Evolutionary conservation across 2,113 vertebrate species (phyloP).

Genomic region (Platichthys stellatus): DNA sequence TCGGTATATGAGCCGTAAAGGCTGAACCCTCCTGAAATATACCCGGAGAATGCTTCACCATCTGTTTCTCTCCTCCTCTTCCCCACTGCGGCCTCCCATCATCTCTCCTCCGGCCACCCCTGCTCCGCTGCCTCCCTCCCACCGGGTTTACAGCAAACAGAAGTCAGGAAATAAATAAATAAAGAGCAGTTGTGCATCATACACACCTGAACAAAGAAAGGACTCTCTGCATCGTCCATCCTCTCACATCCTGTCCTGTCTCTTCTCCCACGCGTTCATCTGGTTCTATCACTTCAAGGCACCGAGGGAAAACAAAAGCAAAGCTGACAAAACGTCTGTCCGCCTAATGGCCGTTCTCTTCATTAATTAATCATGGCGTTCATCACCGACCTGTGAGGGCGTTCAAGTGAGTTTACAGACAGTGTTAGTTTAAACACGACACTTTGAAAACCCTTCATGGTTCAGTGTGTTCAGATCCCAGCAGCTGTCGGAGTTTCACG

Average conservation of each 20-base stretch:
- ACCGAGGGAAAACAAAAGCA: constrained; percentile 27
- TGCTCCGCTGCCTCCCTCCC: constrained; percentile 40
- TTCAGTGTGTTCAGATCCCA: neutral
- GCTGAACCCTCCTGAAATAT: constrained; percentile 76
- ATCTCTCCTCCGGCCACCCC: constrained; percentile 35
- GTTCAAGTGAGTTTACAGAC: constrained; percentile 29
- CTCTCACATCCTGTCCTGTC: constrained; percentile 13
- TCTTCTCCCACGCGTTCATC: constrained; percentile 8
- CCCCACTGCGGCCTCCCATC: constrained; percentile 47
- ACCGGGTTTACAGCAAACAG: constrained; percentile 53
- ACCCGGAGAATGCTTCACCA: constrained; percentile 73
- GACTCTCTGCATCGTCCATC: neutral
- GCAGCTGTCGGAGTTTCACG: no score
- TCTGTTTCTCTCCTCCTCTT: constrained; percentile 63
- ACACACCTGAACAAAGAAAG: neutral
- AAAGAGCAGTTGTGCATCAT: neutral
- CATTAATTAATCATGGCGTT: constrained; percentile 65
- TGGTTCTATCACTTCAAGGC: constrained; percentile 37
- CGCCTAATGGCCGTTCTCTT: constrained; percentile 46
- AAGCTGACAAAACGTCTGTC: constrained; percentile 42
- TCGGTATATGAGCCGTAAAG: constrained; percentile 79
- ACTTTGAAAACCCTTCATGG: neutral
- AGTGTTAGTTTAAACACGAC: constrained; percentile 1
- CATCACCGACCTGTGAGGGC: constrained; percentile 32
- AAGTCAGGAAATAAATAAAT: constrained; percentile 3